A percentile compares a stretch with the other conserved stretches of the same genome.
Conservation (phyloP, 2,113 vertebrate genomes). For the Engraulis encrasicolus region DNA sequence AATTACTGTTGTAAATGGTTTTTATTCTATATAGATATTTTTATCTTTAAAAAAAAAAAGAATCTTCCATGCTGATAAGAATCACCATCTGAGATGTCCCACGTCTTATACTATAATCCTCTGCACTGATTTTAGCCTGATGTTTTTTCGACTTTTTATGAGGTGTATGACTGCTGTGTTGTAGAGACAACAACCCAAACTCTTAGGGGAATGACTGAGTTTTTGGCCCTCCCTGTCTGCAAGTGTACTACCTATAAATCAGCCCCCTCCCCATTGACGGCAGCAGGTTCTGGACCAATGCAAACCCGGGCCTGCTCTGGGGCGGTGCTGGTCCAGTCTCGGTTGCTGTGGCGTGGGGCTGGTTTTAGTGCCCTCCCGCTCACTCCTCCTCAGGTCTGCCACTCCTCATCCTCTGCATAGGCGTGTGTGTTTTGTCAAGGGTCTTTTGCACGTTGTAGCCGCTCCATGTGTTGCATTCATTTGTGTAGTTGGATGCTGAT, state of each 20-base stretch:
- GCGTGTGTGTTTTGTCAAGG: not conserved
- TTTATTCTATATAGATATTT: slow-evolving; percentile 24
- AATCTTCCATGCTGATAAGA: slow-evolving; percentile 15
- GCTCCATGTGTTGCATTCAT: not conserved
- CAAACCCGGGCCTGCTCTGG: not conserved
- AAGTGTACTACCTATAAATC: slow-evolving; percentile 50
- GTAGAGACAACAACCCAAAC: slow-evolving; percentile 42
- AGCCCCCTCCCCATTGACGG: not conserved
- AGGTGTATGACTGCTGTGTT: slow-evolving; percentile 71
- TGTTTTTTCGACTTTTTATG: slow-evolving; percentile 45
- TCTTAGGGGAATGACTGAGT: slow-evolving; percentile 38
- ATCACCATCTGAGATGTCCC: slow-evolving; percentile 8
- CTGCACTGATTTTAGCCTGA: slow-evolving; percentile 51
- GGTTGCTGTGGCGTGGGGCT: not conserved
- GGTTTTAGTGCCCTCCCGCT: not conserved
- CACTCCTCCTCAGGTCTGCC: slow-evolving; percentile 16
- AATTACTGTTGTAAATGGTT: slow-evolving; percentile 18
- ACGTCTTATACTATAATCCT: not conserved
- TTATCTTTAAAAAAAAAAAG: slow-evolving; percentile 17
- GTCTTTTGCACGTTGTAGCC: not conserved
- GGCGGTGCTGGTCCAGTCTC: not conserved
- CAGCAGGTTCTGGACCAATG: not conserved
- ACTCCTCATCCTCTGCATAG: not conserved
- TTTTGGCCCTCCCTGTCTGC: slow-evolving; percentile 19
- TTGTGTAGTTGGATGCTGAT: not conserved